These are phyloP conservation scores for Notoglanidium macrostoma DNA, from an alignment of 2,797 vertebrate species.

Conservation along the genomic window DNA sequence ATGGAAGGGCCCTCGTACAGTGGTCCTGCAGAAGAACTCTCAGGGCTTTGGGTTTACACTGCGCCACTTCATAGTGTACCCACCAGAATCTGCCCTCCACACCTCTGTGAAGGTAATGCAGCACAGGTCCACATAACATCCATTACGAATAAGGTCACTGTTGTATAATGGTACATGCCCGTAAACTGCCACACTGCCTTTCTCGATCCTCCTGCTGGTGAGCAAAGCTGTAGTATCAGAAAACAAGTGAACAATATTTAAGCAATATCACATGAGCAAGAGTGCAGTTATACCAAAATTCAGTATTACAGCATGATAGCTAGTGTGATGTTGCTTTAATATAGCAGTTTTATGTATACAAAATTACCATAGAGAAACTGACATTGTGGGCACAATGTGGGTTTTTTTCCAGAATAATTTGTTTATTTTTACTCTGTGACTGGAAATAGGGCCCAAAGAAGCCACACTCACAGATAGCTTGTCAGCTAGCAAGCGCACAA, in stretches of 20 bases:
- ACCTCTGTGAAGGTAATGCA: constrained; percentile 77
- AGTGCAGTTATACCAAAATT: background rate
- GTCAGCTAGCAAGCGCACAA: background rate
- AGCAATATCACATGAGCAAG: background rate
- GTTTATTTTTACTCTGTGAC: background rate
- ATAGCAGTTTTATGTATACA: background rate
- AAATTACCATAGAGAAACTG: background rate
- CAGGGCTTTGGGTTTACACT: constrained; percentile 95
- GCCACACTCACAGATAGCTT: background rate
- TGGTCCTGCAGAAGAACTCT: constrained; percentile 84
- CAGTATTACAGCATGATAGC: background rate
- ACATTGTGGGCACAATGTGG: background rate
- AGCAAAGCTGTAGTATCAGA: background rate
- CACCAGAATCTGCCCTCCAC: constrained; percentile 85
- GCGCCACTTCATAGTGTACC: constrained; percentile 96
- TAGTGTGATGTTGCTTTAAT: background rate
- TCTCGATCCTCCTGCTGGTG: background rate
- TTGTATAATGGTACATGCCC: background rate
- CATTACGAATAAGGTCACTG: background rate
- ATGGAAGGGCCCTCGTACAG: constrained; percentile 79
- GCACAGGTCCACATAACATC: background rate
- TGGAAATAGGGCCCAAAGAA: background rate
- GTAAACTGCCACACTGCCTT: background rate
- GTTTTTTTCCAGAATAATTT: background rate
- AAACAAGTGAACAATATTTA: background rate